phyloP scores from a whole-genome alignment of 2,888 invertebrate species.

The Tetranychus truncatus region DNA sequence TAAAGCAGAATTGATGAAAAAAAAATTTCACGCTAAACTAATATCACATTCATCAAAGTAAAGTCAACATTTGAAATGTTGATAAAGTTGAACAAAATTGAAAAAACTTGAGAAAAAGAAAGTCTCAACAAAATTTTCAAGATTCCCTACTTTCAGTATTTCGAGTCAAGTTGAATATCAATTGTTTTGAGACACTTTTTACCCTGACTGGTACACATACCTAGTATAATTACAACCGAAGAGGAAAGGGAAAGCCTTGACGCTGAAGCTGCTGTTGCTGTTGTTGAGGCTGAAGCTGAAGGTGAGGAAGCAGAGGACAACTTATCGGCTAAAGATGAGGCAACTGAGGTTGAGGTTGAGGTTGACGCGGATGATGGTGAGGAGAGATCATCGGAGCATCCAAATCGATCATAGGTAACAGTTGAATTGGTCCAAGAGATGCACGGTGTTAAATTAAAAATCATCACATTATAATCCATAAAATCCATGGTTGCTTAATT shows the following conservation, averaged over 20 bases:
- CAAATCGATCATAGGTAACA: neutral
- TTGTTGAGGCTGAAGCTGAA: neutral
- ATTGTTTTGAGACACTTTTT: too few relatives aligned
- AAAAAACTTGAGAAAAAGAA: too few relatives aligned
- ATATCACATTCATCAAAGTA: too few relatives aligned
- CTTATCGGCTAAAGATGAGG: neutral
- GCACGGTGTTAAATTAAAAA: neutral
- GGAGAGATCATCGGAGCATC: neutral
- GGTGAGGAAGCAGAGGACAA: neutral
- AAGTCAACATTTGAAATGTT: too few relatives aligned
- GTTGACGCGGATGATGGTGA: neutral
- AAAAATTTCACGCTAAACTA: too few relatives aligned
- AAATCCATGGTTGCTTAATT: neutral
- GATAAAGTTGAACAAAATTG: too few relatives aligned
- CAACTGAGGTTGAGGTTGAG: neutral
- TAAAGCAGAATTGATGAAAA: too few relatives aligned
- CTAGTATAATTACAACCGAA: neutral
- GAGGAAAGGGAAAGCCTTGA: neutral
- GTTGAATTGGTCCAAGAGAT: neutral
- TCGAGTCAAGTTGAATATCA: too few relatives aligned
- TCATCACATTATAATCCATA: conserved; percentile 1
- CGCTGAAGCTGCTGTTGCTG: neutral
- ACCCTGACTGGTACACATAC: too few relatives aligned
- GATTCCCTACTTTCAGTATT: too few relatives aligned
- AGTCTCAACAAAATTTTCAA: too few relatives aligned